These are phyloP conservation scores for Lepidothrix coronata DNA, from an alignment of 2,113 vertebrate species.

Conservation along the genomic window DNA sequence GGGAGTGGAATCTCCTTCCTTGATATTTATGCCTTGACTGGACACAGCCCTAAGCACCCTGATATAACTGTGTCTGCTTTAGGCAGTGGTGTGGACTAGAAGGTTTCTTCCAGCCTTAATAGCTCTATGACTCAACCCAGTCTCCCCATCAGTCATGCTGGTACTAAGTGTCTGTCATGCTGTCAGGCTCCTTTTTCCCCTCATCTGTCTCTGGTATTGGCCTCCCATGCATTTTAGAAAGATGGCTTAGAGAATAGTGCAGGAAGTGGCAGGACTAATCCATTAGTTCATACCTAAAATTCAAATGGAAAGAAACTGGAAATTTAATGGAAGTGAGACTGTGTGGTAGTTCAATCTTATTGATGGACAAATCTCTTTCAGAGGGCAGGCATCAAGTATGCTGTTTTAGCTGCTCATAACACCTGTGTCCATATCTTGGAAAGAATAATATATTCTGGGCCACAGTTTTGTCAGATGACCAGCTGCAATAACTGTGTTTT, in stretches of 20 bases:
- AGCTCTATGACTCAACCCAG: neutral
- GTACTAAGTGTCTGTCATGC: neutral
- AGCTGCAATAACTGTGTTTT: neutral
- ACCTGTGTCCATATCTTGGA: neutral
- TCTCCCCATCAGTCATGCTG: neutral
- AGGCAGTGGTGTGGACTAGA: neutral
- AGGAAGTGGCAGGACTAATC: neutral
- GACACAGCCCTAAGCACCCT: neutral
- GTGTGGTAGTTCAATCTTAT: neutral
- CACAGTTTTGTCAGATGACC: neutral
- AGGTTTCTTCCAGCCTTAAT: neutral
- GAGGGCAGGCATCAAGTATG: fast-evolving
- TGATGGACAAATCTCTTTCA: neutral
- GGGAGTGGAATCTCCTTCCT: neutral
- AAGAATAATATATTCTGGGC: neutral
- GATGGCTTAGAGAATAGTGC: neutral
- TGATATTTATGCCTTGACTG: neutral
- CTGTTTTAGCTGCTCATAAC: neutral
- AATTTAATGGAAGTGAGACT: neutral
- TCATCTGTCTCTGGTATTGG: neutral
- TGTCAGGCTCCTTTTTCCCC: neutral
- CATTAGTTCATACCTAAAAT: neutral
- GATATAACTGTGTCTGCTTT: neutral
- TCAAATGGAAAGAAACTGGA: neutral
- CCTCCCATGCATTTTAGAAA: neutral